phyloP scores from a whole-genome alignment of 2,113 vertebrate species.

The Calonectris borealis region DNA sequence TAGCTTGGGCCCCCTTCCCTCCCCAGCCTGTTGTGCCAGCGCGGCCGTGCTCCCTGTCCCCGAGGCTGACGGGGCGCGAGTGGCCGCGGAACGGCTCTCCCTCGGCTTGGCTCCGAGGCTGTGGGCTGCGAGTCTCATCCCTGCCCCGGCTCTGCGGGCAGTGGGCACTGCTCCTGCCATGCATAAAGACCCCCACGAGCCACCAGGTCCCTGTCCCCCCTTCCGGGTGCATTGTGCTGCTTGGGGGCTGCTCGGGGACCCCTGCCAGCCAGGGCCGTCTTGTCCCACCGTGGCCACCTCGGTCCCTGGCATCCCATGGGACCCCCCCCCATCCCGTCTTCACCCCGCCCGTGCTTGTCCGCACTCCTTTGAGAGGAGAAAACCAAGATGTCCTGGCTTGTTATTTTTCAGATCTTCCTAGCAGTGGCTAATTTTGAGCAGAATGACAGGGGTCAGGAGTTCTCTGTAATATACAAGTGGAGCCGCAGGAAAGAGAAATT shows the following conservation, averaged over 20 bases:
- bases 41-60: accelerated
- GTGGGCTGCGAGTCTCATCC: not conserved
- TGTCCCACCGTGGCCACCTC: not conserved
- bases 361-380: not conserved
- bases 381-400: not conserved
- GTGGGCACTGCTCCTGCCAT: not conserved
- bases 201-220: accelerated
- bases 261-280: not conserved
- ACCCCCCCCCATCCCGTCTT: not conserved
- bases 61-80: accelerated
- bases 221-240: not conserved
- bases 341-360: accelerated
- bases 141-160: not conserved
- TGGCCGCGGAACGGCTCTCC: not conserved
- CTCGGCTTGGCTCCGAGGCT: not conserved
- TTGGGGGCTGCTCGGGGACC: not conserved
- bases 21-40: accelerated
- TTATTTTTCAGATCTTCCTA: constrained; percentile 82
- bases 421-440: constrained; percentile 88
- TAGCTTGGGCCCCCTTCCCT: accelerated
- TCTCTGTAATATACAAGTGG: constrained; percentile 95
- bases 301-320: not conserved
- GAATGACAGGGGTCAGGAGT: constrained; percentile 73
- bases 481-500: constrained; percentile 84
- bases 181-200: not conserved